Evolutionary conservation across 2,888 invertebrate species (phyloP).

Genomic region (Strigamia crassipes): DNA sequence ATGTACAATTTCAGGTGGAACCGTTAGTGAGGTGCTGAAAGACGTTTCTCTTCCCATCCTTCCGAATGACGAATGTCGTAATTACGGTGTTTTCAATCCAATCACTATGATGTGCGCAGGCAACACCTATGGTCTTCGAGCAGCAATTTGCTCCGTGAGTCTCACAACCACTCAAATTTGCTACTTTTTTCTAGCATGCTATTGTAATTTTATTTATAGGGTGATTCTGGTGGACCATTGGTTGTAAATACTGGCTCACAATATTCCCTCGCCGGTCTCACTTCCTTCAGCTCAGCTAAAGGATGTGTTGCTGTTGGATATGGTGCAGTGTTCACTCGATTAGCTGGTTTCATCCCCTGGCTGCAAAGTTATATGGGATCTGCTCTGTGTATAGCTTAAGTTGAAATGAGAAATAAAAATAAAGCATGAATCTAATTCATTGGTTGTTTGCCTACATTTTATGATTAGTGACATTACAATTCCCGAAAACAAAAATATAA

Average conservation of each 20-base stretch:
- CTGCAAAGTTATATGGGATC: neutral
- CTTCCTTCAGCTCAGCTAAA: neutral
- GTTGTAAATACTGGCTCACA: neutral
- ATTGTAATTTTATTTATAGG: neutral
- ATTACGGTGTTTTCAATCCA: neutral
- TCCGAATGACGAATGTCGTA: neutral
- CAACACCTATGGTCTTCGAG: neutral
- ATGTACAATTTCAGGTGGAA: neutral
- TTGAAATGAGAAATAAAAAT: neutral
- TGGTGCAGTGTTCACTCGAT: neutral
- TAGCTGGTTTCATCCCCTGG: neutral
- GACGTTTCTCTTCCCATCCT: neutral
- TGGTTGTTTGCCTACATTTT: neutral
- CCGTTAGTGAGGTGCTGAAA: neutral
- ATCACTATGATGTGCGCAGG: neutral
- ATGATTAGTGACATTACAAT: no score
- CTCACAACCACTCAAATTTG: neutral
- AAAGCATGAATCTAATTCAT: neutral
- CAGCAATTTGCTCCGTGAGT: neutral
- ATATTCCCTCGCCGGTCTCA: neutral
- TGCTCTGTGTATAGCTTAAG: neutral
- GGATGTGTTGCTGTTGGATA: slow-evolving; percentile 19
- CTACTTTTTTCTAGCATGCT: no score
- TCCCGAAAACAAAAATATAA: no score
- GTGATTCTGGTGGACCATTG: slow-evolving; percentile 15